phyloP scores from a whole-genome alignment of 2,888 invertebrate genomes.

The Pherbina coryleti region DNA sequence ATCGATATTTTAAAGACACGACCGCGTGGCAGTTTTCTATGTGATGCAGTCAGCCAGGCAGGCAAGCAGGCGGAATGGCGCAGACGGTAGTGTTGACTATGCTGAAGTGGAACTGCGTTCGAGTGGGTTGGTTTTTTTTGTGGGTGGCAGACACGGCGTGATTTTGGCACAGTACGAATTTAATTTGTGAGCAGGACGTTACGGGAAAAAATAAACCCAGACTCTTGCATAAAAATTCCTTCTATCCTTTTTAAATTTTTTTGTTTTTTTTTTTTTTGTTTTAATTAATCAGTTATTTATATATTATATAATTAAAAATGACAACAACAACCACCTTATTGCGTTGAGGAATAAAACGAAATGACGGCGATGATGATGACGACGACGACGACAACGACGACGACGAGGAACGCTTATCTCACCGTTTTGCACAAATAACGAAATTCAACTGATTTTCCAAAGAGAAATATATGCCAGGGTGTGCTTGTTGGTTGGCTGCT shows the following conservation, averaged over 20 bases:
- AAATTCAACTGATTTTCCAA: constrained; percentile 57
- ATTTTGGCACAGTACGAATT: background rate
- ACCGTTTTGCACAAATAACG: constrained; percentile 57
- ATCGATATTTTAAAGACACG: constrained; percentile 30
- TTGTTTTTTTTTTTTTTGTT: background rate
- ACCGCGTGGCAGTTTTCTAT: constrained; percentile 24
- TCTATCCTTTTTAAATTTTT: no score
- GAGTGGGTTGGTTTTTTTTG: background rate
- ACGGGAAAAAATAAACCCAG: background rate
- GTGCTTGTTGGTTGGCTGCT: background rate
- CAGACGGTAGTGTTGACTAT: constrained; percentile 1
- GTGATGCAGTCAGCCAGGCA: background rate
- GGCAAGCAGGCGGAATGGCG: constrained; percentile 20
- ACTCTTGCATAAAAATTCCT: background rate
- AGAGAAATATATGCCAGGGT: constrained; percentile 19
- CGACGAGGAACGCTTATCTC: constrained; percentile 38
- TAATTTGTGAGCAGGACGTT: background rate
- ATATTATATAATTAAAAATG: background rate
- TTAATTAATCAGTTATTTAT: background rate
- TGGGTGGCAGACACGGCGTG: background rate
- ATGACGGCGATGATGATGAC: background rate
- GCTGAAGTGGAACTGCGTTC: no score
- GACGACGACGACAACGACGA: background rate
- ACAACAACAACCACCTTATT: no score
- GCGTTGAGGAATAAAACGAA: background rate